A percentile compares a stretch with the other conserved stretches of the same genome.
Conservation (phyloP, 2,797 vertebrate genomes). For the Luscinia megarhynchos region DNA sequence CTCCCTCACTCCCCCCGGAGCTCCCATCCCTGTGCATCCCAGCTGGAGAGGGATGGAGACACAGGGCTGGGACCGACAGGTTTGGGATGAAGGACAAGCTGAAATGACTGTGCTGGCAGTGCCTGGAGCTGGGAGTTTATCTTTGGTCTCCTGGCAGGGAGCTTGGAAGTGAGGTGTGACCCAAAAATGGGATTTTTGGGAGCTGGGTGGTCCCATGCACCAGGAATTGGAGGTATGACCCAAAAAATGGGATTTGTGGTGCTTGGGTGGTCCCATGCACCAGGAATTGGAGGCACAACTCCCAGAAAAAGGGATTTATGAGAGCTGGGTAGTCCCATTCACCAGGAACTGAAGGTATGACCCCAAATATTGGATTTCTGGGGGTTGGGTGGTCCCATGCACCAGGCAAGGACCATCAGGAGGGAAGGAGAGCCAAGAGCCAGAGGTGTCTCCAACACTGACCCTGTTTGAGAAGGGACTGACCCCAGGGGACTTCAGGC, state of each 20-base stretch:
- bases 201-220: neutral
- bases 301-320: neutral
- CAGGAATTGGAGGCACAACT: rapidly evolving
- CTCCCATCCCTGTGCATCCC: neutral
- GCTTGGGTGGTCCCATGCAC: rapidly evolving
- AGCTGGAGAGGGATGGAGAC: rapidly evolving
- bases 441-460: neutral
- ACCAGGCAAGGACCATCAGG: neutral
- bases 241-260: neutral
- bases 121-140: neutral
- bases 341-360: rapidly evolving
- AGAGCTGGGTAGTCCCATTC: neutral
- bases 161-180: rapidly evolving
- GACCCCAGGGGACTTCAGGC: too few species aligned
- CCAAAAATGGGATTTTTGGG: neutral
- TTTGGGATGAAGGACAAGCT: neutral
- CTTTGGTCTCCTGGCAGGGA: neutral
- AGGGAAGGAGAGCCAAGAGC: neutral
- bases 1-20: rapidly evolving
- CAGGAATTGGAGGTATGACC: neutral
- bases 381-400: rapidly evolving
- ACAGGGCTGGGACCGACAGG: rapidly evolving
- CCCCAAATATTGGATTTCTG: neutral
- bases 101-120: rapidly evolving
- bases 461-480: neutral